phyloP scores from a whole-genome alignment of 1,140 invertebrate genomes.

The Globodera ellingtonae region DNA sequence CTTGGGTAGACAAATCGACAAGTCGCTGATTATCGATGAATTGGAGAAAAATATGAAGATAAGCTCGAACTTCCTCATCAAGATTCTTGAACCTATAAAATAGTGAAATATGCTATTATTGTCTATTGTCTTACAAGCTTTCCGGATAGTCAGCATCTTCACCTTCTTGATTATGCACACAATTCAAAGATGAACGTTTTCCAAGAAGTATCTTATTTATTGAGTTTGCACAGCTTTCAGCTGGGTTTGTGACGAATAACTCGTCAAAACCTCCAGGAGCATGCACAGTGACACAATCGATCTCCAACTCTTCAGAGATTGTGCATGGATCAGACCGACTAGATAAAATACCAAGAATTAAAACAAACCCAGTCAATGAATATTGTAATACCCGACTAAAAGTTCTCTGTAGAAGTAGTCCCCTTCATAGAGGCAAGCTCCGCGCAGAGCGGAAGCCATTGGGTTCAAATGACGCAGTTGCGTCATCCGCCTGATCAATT shows the following conservation, averaged over 20 bases:
- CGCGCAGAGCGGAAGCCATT: slow-evolving; percentile 15
- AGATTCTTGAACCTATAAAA: background rate
- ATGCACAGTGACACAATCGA: slow-evolving; percentile 20
- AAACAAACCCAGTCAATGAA: slow-evolving; percentile 7
- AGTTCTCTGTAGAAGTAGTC: slow-evolving; percentile 41
- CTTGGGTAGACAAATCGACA: slow-evolving; percentile 34
- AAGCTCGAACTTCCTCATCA: background rate
- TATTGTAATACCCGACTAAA: slow-evolving; percentile 26
- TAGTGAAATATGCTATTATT: background rate
- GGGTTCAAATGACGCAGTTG: slow-evolving; percentile 23
- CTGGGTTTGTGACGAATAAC: slow-evolving; percentile 31
- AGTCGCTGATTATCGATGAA: slow-evolving; percentile 38
- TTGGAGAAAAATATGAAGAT: slow-evolving; percentile 31
- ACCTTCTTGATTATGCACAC: slow-evolving; percentile 18
- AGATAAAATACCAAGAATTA: background rate
- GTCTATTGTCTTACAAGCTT: background rate
- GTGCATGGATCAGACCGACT: background rate
- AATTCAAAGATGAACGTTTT: background rate
- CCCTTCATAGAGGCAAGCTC: background rate
- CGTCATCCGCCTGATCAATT: slow-evolving; percentile 20
- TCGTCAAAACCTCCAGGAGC: slow-evolving; percentile 30
- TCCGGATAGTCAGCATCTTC: background rate
- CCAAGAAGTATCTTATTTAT: slow-evolving; percentile 16
- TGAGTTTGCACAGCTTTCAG: slow-evolving; percentile 29
- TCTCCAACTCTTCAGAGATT: slow-evolving; percentile 16